Conservation (phyloP, 2,113 vertebrate species). For the Toxotes jaculatrix region DNA sequence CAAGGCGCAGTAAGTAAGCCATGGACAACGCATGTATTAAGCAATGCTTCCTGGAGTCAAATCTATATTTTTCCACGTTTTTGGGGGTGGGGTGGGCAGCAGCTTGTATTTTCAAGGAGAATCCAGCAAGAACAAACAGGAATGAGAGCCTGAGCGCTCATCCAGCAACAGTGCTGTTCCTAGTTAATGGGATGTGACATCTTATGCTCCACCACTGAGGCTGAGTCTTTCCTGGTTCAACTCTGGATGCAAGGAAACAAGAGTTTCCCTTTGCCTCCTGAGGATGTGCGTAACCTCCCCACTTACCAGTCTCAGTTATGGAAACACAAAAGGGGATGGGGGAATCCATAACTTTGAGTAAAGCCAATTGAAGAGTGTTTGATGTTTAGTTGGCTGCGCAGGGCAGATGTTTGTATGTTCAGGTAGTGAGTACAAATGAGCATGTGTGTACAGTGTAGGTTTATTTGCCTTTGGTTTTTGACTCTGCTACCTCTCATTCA, state of each 20-base stretch:
- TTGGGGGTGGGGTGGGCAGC: background rate
- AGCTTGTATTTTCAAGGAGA: constrained; percentile 61
- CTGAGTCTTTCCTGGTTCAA: constrained; percentile 43
- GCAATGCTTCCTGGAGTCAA: constrained; percentile 62
- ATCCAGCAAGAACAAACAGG: constrained; percentile 61
- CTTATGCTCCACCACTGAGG: constrained; percentile 54
- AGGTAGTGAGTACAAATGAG: constrained; percentile 40
- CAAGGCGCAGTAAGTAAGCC: constrained; percentile 37
- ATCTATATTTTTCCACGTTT: constrained; percentile 64
- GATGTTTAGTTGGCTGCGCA: constrained; percentile 28
- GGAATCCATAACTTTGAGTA: constrained; percentile 4
- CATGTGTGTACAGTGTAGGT: constrained; percentile 16
- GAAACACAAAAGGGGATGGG: background rate
- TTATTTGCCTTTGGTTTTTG: constrained; percentile 63
- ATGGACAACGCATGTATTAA: constrained; percentile 53
- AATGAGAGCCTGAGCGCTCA: constrained; percentile 29
- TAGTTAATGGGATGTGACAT: constrained; percentile 65
- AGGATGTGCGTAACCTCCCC: constrained; percentile 31
- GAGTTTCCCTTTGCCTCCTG: constrained; percentile 38
- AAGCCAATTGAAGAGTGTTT: constrained; percentile 64
- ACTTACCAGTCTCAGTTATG: background rate
- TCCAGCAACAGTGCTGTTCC: constrained; percentile 51
- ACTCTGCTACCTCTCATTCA: constrained; percentile 51
- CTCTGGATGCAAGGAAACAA: constrained; percentile 28
- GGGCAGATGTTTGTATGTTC: constrained; percentile 26